A percentile compares a stretch with the other conserved stretches of the same genome.
Evolutionary conservation across 2,888 invertebrate species (phyloP).

Genomic region (Lasioglossum marginatum): DNA sequence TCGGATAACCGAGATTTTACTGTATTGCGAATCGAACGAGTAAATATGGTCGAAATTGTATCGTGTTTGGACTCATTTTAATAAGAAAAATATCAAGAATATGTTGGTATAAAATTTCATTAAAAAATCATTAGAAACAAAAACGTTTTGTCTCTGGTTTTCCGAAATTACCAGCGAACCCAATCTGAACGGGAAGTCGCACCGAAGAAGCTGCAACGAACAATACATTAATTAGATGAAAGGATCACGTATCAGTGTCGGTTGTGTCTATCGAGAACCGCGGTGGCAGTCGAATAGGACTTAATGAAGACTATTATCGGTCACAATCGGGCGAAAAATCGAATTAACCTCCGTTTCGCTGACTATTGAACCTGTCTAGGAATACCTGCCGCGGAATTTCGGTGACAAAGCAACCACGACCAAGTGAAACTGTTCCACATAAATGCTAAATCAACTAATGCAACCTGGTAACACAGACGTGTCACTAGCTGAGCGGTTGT

Average conservation of each 20-base stretch:
- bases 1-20: no score
- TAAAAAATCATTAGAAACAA: no score
- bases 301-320: not conserved
- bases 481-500: slow-evolving; percentile 21
- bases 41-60: not conserved
- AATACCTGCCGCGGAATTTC: slow-evolving; percentile 16
- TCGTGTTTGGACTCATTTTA: not conserved
- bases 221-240: slow-evolving; percentile 3
- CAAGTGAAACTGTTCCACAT: not conserved
- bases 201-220: not conserved
- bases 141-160: no score
- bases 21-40: not conserved
- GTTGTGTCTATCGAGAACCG: not conserved
- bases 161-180: no score
- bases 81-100: not conserved
- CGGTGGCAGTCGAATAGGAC: not conserved
- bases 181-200: not conserved
- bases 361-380: not conserved
- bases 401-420: not conserved
- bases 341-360: slow-evolving; percentile 10
- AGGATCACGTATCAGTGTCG: not conserved
- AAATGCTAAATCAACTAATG: slow-evolving; percentile 43
- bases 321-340: slow-evolving; percentile 6
- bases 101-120: not conserved
- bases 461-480: slow-evolving; percentile 14